These are phyloP conservation scores for Uloborus plumipes DNA, from an alignment of 2,888 invertebrate genomes.

Conservation along the genomic window DNA sequence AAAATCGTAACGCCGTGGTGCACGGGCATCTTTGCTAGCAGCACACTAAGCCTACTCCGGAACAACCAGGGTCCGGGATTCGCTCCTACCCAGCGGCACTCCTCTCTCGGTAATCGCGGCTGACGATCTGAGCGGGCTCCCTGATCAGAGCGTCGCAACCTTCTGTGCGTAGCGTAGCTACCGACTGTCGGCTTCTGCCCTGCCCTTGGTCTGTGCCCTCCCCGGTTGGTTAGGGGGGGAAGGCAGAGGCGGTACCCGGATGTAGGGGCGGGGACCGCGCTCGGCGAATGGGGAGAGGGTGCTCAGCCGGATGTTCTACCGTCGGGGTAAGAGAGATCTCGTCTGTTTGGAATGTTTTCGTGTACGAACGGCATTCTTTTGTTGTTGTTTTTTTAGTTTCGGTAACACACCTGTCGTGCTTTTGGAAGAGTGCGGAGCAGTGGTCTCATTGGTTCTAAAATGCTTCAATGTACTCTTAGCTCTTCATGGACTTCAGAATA, in stretches of 20 bases:
- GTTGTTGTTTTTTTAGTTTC: neutral
- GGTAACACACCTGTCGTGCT: no score
- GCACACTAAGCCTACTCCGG: constrained; percentile 15
- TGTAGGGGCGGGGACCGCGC: constrained; percentile 36
- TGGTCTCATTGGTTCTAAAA: no score
- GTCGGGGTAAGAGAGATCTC: constrained; percentile 1
- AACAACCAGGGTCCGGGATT: neutral
- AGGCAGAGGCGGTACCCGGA: constrained; percentile 50
- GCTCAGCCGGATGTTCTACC: constrained; percentile 20
- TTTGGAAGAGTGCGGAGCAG: no score
- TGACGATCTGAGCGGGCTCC: neutral
- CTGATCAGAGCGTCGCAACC: constrained; percentile 1
- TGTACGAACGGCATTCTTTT: neutral
- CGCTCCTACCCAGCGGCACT: neutral
- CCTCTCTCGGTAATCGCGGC: neutral
- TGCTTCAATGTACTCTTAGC: no score
- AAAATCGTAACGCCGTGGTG: constrained; percentile 26
- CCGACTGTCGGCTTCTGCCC: neutral
- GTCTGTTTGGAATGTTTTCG: neutral
- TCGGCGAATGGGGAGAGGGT: constrained; percentile 33
- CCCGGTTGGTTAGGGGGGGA: neutral
- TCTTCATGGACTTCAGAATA: no score
- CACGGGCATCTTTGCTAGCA: constrained; percentile 32
- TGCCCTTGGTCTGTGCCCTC: constrained; percentile 6
- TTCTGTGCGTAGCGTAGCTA: neutral